phyloP scores from a whole-genome alignment of 2,888 invertebrate species.

The Aleiodes alternator region DNA sequence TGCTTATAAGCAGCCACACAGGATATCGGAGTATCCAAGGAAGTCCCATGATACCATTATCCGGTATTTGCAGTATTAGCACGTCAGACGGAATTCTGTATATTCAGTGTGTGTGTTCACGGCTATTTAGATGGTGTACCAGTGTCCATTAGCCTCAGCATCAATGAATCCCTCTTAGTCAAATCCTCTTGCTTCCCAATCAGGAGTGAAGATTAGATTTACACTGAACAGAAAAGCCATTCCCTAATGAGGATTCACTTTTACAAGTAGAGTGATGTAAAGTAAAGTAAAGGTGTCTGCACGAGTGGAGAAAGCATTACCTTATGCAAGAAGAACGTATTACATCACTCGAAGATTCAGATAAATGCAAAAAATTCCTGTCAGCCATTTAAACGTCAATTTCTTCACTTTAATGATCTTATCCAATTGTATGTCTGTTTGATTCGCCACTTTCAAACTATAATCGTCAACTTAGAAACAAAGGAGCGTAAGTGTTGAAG shows the following conservation, averaged over 20 bases:
- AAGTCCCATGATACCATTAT: no score
- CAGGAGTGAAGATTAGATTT: slow-evolving; percentile 62
- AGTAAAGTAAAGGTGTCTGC: slow-evolving; percentile 45
- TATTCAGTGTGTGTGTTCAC: background rate
- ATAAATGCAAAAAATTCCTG: background rate
- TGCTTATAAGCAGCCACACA: no score
- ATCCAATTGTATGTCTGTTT: background rate
- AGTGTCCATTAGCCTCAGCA: background rate
- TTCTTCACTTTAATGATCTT: slow-evolving; percentile 1
- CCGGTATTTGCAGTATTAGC: no score
- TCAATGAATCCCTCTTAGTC: slow-evolving; percentile 23
- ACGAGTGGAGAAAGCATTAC: slow-evolving; percentile 25
- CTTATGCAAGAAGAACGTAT: slow-evolving; percentile 40
- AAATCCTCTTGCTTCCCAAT: slow-evolving; percentile 41
- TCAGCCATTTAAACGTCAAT: slow-evolving; percentile 1
- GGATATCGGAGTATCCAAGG: no score
- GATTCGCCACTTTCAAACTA: background rate
- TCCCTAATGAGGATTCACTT: slow-evolving; percentile 64
- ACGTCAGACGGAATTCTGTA: no score
- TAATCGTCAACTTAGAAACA: background rate
- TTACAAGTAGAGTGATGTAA: slow-evolving; percentile 49
- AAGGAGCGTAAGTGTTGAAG: no score
- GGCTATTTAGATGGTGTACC: slow-evolving; percentile 11
- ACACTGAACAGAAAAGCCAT: slow-evolving; percentile 54
- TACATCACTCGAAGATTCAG: slow-evolving; percentile 13